A percentile compares a stretch with the other conserved stretches of the same genome.
Evolutionary conservation across 2,888 invertebrate species (phyloP).

Genomic region (Dryobota labecula): DNA sequence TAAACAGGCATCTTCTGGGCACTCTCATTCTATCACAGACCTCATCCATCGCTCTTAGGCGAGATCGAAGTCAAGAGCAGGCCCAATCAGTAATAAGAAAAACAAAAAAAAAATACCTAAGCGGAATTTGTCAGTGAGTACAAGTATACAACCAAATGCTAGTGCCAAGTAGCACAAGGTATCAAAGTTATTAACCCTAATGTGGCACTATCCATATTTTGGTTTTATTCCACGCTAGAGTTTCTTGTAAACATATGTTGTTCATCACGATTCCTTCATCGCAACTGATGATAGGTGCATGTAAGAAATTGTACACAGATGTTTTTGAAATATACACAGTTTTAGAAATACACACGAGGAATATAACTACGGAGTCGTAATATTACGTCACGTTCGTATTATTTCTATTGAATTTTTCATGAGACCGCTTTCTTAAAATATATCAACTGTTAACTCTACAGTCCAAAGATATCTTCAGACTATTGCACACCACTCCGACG

Average conservation of each 20-base stretch:
- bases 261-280: conserved; percentile 51
- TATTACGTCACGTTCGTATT: not conserved
- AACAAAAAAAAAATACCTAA: too few species aligned
- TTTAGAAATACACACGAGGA: conserved; percentile 8
- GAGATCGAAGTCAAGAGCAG: too few species aligned
- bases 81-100: too few species aligned
- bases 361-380: not conserved
- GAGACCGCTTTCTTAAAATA: not conserved
- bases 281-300: conserved; percentile 44
- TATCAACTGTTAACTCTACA: not conserved
- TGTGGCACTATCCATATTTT: conserved; percentile 29
- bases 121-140: not conserved
- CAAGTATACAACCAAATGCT: conserved; percentile 1
- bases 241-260: conserved; percentile 44
- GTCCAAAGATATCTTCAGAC: not conserved
- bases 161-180: conserved; percentile 2
- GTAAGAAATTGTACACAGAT: conserved; percentile 29
- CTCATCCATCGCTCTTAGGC: too few species aligned
- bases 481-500: not conserved
- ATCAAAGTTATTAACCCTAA: conserved; percentile 38
- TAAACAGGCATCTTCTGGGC: too few species aligned
- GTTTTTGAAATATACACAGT: conserved; percentile 20
- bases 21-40: too few species aligned
- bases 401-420: not conserved
- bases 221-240: conserved; percentile 21